Evolutionary conservation across 2,797 vertebrate genomes (phyloP).

Genomic region (Mionectes olivaceus): DNA sequence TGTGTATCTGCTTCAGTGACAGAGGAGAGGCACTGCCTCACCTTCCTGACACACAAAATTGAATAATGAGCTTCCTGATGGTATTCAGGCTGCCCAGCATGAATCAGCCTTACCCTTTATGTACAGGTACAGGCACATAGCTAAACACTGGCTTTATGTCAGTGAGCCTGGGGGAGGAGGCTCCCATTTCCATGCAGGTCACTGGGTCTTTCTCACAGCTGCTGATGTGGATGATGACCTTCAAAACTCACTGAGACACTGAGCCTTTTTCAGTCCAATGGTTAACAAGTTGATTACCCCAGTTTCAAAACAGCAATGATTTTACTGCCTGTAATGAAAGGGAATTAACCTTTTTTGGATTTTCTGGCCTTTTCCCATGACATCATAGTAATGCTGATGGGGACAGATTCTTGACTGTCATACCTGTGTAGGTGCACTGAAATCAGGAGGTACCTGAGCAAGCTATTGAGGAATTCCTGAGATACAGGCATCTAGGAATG

Average conservation of each 20-base stretch:
- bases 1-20: background rate
- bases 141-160: background rate
- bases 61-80: background rate
- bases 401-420: background rate
- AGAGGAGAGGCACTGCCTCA: background rate
- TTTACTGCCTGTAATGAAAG: background rate
- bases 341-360: background rate
- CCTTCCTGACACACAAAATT: background rate
- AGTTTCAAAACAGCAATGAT: background rate
- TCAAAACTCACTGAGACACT: background rate
- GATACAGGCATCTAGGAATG: background rate
- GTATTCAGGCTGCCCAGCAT: background rate
- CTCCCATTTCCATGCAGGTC: background rate
- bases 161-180: background rate
- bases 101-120: background rate
- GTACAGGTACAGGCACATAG: background rate
- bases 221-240: background rate
- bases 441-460: background rate
- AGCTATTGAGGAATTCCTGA: background rate
- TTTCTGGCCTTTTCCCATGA: background rate
- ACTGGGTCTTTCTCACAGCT: background rate
- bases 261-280: background rate
- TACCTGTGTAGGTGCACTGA: background rate
- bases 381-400: background rate
- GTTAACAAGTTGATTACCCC: background rate